A percentile compares a stretch with the other conserved stretches of the same genome.
These are phyloP conservation scores for Pygmarrhopalites habei DNA, from an alignment of 1,140 invertebrate genomes.

Conservation along the genomic window DNA sequence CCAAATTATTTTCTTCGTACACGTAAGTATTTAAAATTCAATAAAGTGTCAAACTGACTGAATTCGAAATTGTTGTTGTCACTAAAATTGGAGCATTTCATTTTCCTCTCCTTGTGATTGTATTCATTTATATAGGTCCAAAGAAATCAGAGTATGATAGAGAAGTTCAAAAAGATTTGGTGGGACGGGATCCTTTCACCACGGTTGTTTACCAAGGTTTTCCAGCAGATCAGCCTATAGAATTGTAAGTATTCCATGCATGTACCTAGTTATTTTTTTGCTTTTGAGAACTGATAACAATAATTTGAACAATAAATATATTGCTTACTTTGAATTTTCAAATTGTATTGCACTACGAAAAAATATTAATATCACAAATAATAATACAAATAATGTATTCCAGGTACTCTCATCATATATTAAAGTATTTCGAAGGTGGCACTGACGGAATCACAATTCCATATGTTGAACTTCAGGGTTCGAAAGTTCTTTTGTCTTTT, in stretches of 20 bases:
- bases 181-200: constrained; percentile 62
- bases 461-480: constrained; percentile 13
- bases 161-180: constrained; percentile 54
- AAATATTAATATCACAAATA: neutral
- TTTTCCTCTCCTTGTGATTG: too few species aligned
- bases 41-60: too few species aligned
- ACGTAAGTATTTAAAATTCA: too few species aligned
- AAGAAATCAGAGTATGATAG: constrained; percentile 52
- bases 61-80: too few species aligned
- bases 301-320: neutral
- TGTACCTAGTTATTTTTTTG: too few species aligned
- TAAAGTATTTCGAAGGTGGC: constrained; percentile 3
- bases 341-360: neutral
- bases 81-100: too few species aligned
- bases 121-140: constrained; percentile 51
- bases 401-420: constrained; percentile 29
- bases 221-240: constrained; percentile 60
- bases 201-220: constrained; percentile 69
- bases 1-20: constrained; percentile 92
- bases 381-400: neutral
- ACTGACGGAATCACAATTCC: constrained; percentile 13
- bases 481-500: constrained; percentile 30
- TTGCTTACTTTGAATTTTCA: neutral
- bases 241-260: constrained; percentile 51
- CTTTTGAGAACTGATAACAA: too few species aligned